Evolutionary conservation across 2,888 invertebrate genomes (phyloP), one percentile per base, ranked within the genome.

Genomic region (Sicus ferrugineus): DNA sequence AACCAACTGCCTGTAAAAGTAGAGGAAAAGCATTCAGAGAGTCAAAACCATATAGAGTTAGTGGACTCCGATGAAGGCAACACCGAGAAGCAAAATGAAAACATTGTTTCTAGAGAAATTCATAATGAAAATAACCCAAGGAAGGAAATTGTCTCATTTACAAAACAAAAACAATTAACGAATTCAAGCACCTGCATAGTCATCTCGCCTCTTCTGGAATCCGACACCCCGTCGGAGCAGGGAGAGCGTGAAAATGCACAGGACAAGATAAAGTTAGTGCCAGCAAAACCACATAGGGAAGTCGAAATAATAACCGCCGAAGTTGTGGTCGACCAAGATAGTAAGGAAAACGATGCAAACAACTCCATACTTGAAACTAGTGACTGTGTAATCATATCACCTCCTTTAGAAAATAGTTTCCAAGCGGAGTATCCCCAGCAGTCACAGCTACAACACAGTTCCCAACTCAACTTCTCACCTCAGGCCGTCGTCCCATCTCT

Each of bases 291-390:
- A 7, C 28, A 26, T 16, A 7, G 3, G 23, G 63, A 63, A 3
- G 46, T 11, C 21, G 2, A 28, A 28, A 61, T 21, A n/a, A 23
- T 42, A 42, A 38, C 1, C 11, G 34, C 7, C 4, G 26, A 26
- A 4, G 42, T 42, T 42, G 16, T 42, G n/a, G 5, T 3, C 42
- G 26, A 61, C 2, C 21, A 16, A n/a, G 23, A 23, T n/a, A 21
- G 21, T 7, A 42, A 6, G 14, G 21, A 19, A 9, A 7, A 2
- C 31, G 9, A 34, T n/a, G 42, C 21, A 26, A 11, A 65, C 6
- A 70, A 74, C 65, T 59, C 34, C 1, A 72, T 72, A 11, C 72
- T 72, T 52, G 67, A 75, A 46, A 63, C 62, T 7, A 68, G 61
- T 23, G 69, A 75, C 42, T 64, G 52, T 2, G 30, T 61, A 9